Evolutionary conservation across 1,140 invertebrate species (phyloP).

Genomic region (Harpegnathos saltator): DNA sequence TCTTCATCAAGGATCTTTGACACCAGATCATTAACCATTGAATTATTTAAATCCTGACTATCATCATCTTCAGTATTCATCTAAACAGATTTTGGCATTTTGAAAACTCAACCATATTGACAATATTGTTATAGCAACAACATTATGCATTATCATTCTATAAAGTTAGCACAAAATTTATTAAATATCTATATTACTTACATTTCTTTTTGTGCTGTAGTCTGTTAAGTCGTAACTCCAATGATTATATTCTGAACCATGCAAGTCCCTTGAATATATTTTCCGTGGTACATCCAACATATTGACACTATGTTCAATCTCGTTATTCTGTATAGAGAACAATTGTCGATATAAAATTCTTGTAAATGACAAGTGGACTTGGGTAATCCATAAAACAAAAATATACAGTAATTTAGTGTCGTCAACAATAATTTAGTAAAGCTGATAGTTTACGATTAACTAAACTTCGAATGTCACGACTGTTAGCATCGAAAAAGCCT

Average conservation of each 20-base stretch:
- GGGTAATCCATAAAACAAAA: too few species aligned
- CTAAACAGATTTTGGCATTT: slow-evolving; percentile 68
- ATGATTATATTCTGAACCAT: slow-evolving; percentile 79
- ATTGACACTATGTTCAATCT: slow-evolving; percentile 80
- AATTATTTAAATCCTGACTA: slow-evolving; percentile 86
- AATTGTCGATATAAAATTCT: slow-evolving; percentile 3
- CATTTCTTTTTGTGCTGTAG: slow-evolving; percentile 79
- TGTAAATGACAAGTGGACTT: not conserved
- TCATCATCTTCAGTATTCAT: slow-evolving; percentile 86
- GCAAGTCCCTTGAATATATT: slow-evolving; percentile 77
- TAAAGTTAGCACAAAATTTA: not conserved
- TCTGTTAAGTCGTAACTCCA: slow-evolving; percentile 82
- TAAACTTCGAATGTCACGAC: not conserved
- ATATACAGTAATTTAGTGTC: not conserved
- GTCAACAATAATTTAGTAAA: too few species aligned
- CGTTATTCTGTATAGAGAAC: slow-evolving; percentile 59
- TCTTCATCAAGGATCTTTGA: slow-evolving; percentile 89
- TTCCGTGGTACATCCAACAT: slow-evolving; percentile 81
- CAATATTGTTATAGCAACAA: not conserved
- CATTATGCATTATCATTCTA: slow-evolving; percentile 2
- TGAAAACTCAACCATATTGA: not conserved
- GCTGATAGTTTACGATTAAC: not conserved
- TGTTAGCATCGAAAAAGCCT: not conserved
- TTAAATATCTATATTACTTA: slow-evolving; percentile 63
- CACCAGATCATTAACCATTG: slow-evolving; percentile 89